Evolutionary conservation across 2,797 vertebrate species (phyloP), one percentile per base, ranked within the genome.

Genomic region (Myotis findleyi): DNA sequence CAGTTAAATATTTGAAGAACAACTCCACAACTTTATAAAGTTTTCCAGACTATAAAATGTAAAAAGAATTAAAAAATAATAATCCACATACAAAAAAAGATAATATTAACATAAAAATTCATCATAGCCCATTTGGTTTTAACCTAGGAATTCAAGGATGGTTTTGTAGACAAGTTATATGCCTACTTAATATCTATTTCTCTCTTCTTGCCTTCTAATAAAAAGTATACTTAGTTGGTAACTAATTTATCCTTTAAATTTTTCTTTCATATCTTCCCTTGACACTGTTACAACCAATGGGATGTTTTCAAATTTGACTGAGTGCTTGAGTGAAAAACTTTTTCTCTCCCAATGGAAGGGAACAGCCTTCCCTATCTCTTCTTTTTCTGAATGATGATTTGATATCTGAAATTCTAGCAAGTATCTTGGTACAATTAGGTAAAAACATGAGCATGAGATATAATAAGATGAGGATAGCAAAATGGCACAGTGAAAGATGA

Each of bases 1-100:
- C 21, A 44, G 23, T 81, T 69, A 85, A 86, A 85, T 73, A 57
- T 87, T 71, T 41, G 84, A 93, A 69, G n/a, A 72, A 76, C n/a
- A 59, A 71, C 64, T 51, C 14, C 21, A 55, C 8, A 30, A 82
- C n/a, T 27, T 13, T n/a, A 38, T 33, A 47, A 91, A 55, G 6
- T 20, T 49, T 86, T 71, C 16, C 18, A 64, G 25, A 71, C 8
- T 12, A 41, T 49, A 71, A 53, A 64, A 83, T 33, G 6, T 55
- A 41, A 12, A 41, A 47, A 41, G 8, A 49, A 2, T 69, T 10
- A n/a, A 66, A 49, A 83, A 41, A 47, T 25, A 41, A 64, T 53
- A 33, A 21, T 38, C 36, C 68, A 79, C 68, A 79, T 30, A 59
- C 16, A 33, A 76, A 33, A 33, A 79, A 64, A 44, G 4, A 30